Evolutionary conservation across 2,888 invertebrate genomes (phyloP), one percentile per base, ranked within the genome.

Genomic region (Ditylenchus weischeri): DNA sequence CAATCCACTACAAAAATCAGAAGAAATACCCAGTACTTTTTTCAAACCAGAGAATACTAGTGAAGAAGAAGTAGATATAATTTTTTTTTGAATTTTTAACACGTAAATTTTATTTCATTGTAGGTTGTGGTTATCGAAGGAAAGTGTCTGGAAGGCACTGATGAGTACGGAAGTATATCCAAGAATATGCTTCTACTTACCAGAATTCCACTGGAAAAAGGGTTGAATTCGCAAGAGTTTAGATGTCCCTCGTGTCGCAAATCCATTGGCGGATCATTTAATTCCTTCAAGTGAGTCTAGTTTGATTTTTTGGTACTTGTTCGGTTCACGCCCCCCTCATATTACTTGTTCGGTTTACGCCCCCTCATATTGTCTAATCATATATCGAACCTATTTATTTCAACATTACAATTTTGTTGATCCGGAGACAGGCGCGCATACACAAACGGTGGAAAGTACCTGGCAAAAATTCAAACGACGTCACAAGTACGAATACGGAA

Each of bases 201-300:
- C 0, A 50, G 67, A 47, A 72, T 83, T 54, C 69, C 79, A 8
- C 62, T 63, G 35, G 82, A 83, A 64, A 38, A 63, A 19, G 82
- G 83, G 1, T 73, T 82, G 10, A 76, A 76, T 62, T 63, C 73
- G 0, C 82, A 83, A 69, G 76, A 78, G 57, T 81, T 76, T 63
- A 71, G 80, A 35, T 83, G 83, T 62, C 70, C 76, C 11, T 75
- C 78, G 68, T 83, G 83, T 63, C 57, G 65, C 18, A 50, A 63
- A 54, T 72, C 65, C 61, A 74, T 79, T 57, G 77, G 80, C 15
- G 75, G 72, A 29, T 58, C 68, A 11, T 73, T 77, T 68, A 65
- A 72, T 5, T 72, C 72, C 51, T 78, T 72, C 65, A 76, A 74
- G 78, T 79, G 58, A 43, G 43, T 43, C 15, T 15, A 6, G 11